These are phyloP conservation scores for Antedon mediterranea DNA, from an alignment of 53 echinoderm and acorn worm genomes.

Conservation along the genomic window DNA sequence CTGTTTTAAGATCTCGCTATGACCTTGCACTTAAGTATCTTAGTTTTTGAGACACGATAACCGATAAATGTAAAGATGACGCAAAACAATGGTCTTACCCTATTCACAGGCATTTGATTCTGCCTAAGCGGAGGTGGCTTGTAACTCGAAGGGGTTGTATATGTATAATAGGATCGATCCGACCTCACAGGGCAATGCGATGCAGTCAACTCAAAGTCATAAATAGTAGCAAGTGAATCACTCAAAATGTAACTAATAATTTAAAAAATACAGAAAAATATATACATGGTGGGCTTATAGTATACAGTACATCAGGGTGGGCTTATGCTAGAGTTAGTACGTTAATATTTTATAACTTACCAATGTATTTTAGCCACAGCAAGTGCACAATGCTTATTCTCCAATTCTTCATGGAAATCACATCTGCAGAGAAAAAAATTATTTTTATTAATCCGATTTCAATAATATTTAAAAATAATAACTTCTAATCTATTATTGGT, in stretches of 20 bases:
- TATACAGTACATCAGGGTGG: too few relatives aligned
- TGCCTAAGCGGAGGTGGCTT: neutral
- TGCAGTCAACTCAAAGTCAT: constrained; percentile 47
- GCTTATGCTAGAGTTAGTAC: too few relatives aligned
- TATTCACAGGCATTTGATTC: too few relatives aligned
- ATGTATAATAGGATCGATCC: neutral
- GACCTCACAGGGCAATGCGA: constrained; percentile 50
- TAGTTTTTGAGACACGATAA: too few relatives aligned
- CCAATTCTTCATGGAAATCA: constrained; percentile 76
- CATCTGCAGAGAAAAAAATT: constrained; percentile 31
- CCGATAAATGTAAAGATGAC: too few relatives aligned
- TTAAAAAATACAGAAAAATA: constrained; percentile 2
- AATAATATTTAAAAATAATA: too few relatives aligned
- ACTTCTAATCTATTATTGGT: neutral
- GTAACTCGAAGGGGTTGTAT: neutral
- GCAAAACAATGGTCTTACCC: too few relatives aligned
- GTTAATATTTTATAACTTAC: constrained; percentile 19
- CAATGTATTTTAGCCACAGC: constrained; percentile 73
- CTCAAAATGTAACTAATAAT: constrained; percentile 61
- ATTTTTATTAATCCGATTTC: too few relatives aligned
- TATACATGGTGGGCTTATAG: too few relatives aligned
- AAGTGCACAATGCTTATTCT: constrained; percentile 59
- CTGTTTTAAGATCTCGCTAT: too few relatives aligned
- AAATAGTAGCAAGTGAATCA: constrained; percentile 52
- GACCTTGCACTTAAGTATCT: too few relatives aligned